Evolutionary conservation across 2,888 invertebrate species (phyloP).

Genomic region (Apocheima hispidaria): DNA sequence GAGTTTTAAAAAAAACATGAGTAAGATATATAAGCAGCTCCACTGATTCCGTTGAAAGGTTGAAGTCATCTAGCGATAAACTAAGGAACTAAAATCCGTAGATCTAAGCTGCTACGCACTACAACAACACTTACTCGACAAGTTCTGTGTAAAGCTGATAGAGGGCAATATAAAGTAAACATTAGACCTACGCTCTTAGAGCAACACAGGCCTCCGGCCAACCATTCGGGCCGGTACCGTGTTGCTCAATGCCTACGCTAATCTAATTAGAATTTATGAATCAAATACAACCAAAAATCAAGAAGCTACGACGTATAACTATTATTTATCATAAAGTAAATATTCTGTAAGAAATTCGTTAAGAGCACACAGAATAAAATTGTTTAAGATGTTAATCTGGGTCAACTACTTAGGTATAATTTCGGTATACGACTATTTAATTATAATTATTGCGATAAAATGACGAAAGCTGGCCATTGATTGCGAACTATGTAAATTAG

Average conservation of each 20-base stretch:
- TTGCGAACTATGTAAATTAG: slow-evolving; percentile 43
- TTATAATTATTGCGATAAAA: slow-evolving; percentile 11
- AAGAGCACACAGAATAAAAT: not conserved
- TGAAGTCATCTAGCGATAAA: slow-evolving; percentile 4
- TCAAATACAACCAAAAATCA: too few relatives aligned
- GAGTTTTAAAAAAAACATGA: too few relatives aligned
- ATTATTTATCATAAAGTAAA: too few relatives aligned
- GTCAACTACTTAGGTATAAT: slow-evolving; percentile 31
- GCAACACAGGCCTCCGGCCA: too few relatives aligned
- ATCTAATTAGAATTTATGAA: too few relatives aligned
- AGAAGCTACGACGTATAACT: too few relatives aligned
- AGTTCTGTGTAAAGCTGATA: not conserved
- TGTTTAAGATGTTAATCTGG: slow-evolving; percentile 32
- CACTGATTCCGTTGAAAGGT: too few relatives aligned
- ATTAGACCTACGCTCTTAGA: not conserved
- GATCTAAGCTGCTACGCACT: not conserved
- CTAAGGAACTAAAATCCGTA: slow-evolving; percentile 1
- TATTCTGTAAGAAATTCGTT: too few relatives aligned
- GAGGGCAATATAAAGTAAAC: slow-evolving; percentile 6
- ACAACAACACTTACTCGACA: not conserved
- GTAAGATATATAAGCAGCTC: too few relatives aligned
- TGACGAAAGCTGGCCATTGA: slow-evolving; percentile 38
- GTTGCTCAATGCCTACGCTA: too few relatives aligned
- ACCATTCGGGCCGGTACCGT: too few relatives aligned
- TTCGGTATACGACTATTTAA: not conserved